Base-by-base conservation (phyloP, 2,797 vertebrate species). In the Lacerta agilis region DNA sequence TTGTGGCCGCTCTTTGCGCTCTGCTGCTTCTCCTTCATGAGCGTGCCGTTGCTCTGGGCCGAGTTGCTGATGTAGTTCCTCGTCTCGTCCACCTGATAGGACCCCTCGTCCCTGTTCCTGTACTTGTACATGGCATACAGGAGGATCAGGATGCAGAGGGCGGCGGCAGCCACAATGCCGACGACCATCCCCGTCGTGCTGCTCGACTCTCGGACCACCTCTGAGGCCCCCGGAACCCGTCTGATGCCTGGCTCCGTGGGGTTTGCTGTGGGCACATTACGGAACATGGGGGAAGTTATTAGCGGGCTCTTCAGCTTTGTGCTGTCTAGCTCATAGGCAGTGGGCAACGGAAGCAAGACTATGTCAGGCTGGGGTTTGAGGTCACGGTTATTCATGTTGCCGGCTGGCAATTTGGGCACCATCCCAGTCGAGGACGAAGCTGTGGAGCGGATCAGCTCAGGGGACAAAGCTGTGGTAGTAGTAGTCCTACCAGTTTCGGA, bases 41-140 rank as follows among this genome's bases (percentile, higher is more conserved):
- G 97, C 88, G 98, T 97, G 94, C 99, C 99, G 86, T 99, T 99
- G 97, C 98, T 99, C 97, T 99, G 99, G 95, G 99, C 99, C 5
- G 99, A 99, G 98, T 99, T 99, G 98, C 98, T 99, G 98, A 99
- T 99, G 98, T 99, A 99, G 97, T 99, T 99, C 94, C 99, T 97
- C 95, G 98, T 99, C 97, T 99, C 99, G 90, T 99, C 99, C 98
- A 99, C 99, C 97, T 99, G 99, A 97, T 99, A 99, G 97, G 99
- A 99, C 96, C 99, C 99, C 96, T 99, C 99, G 97, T 99, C 99
- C 97, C 99, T 99, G 98, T 99, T 99, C 97, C 99, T 99, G 98
- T 99, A 99, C 97, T 99, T 99, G 98, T 99, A 99, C 99, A 99
- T 99, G 98, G 99, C 99, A 27, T 99, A 99, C 97, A 99, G 98